Evolutionary conservation across 2,888 invertebrate species (phyloP), one percentile per base, ranked within the genome.

Genomic region (Tyria jacobaeae): DNA sequence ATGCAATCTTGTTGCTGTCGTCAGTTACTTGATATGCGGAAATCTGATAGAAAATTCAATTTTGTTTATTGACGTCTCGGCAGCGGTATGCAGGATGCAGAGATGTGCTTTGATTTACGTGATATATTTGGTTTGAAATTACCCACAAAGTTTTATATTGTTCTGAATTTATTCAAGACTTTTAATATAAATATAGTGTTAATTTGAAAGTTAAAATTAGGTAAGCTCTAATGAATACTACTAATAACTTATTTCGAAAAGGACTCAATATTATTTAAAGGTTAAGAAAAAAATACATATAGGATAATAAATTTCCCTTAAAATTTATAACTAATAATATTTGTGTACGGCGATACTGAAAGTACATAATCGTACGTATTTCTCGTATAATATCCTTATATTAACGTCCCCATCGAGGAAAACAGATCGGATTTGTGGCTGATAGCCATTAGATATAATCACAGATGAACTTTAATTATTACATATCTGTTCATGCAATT

Each of bases 41-140:
- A 71, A 70, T 71, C 65, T 71, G 67, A 72, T 66, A 69, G 70
- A 74, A 71, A 74, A 78, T 72, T 73, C 68, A 76, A 76, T 78
- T 73, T 68, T 47, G 27, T 56, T 69, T 69, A 68, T 60, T 57
- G 57, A 62, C 62, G 17, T 53, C 0, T 10, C 25, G 49, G 25
- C 37, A 34, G 12, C 44, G 37, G 37, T 57, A 27, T 34, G 50
- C 17, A n/a, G 47, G 35, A 35, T 51, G 47, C 25, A 51, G 14
- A 41, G 44, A 21, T 21, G 12, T 10, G 10, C 9, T 25, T 44
- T 21, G 24, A 17, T 39, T 15, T 51, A 35, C 12, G 25, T 14
- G 25, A 37, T 3, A 48, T 12, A 35, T 51, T 35, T 51, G 9
- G 47, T 47, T 47, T 47, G 21, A 51, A 24, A 35, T 51, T 15